Evolutionary conservation across 2,888 invertebrate species (phyloP), one percentile per base, ranked within the genome.

Genomic region (Trachelus troglodyta): DNA sequence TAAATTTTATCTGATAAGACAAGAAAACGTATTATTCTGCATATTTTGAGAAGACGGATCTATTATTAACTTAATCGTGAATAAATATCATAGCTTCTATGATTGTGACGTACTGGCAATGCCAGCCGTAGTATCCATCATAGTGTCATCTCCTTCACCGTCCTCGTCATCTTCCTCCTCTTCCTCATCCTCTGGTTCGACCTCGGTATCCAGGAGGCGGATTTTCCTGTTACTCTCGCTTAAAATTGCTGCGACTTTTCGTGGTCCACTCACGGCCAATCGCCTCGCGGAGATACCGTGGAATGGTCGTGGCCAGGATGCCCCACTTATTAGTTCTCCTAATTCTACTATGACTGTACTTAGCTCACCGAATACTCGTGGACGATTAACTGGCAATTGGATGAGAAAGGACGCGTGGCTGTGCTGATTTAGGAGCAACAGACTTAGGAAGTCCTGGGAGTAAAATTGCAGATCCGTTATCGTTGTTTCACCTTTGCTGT

Each of bases 191-290:
- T 96, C 96, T 34, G 97, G 98, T 88, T 98, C 98, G 0, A 95
- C 96, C 92, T 98, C 98, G 95, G 98, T 98, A 91, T 98, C 97
- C 89, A 97, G 97, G 75, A 98, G 94, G 81, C 97, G 93, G 73
- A 98, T 96, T 90, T 97, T 96, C 79, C 96, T 94, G 77, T 93
- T 93, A 85, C 94, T 96, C 84, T 96, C 96, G 30, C 97, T 96
- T 69, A 98, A 92, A 74, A 98, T 95, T 69, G 98, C 96, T 12
- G 97, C 96, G 12, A 98, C 97, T 92, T 96, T 96, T 56, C 95
- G 92, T 9, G 95, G 94, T 0, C 98, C 98, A 73, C 97, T 97
- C 4, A 98, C 98, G 1, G 98, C 96, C 87, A 98, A 94, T 81
- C 93, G 92, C 79, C 94, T 94, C 4, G 89, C 90, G 23, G 87